Base-by-base conservation (phyloP, 2,113 vertebrate genomes). In the Amphilophus citrinellus region DNA sequence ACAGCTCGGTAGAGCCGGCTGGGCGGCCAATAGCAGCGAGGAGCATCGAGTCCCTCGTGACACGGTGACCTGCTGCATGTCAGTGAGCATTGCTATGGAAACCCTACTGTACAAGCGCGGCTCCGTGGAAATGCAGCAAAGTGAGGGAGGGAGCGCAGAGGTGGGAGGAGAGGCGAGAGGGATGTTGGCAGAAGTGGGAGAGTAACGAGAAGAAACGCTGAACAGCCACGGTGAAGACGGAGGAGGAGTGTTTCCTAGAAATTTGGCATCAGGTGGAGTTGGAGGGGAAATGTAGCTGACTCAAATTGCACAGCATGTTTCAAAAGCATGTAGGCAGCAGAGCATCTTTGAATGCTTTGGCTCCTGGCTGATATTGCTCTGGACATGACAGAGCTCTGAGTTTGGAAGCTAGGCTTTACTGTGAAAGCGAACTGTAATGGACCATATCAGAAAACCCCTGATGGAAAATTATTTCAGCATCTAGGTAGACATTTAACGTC, bases 41-140 rank as follows among this genome's bases (percentile, higher is more conserved):
- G 87, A 93, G 90, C 85, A 83, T 83, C 27, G 84, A 83, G 87
- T 95, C 95, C 94, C 94, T 84, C 61, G 81, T 95, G 95, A 96
- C 95, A 92, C 30, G 84, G 92, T 95, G 95, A 94, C 95, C 96
- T 91, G 95, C 94, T 93, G 93, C 94, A 90, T 91, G 92, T 94
- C 92, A 87, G 93, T 78, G 91, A 90, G 89, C 17, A 95, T 96
- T 96, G 94, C 95, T 93, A 94, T 94, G 94, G 95, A 91, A 96
- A 96, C 94, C 91, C 92, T 92, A 94, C 94, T 95, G 93, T 96
- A 93, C 88, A 61, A 35, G 84, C 87, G 82, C 32, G 1, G 89
- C 87, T 86, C 68, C 0, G 78, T 76, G 84, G 65, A 90, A 83
- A 89, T 80, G 89, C 86, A 89, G 88, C 5, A 42, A 73, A 90